Conservation (phyloP, 2,113 vertebrate genomes). For the Oreochromis aureus region DNA sequence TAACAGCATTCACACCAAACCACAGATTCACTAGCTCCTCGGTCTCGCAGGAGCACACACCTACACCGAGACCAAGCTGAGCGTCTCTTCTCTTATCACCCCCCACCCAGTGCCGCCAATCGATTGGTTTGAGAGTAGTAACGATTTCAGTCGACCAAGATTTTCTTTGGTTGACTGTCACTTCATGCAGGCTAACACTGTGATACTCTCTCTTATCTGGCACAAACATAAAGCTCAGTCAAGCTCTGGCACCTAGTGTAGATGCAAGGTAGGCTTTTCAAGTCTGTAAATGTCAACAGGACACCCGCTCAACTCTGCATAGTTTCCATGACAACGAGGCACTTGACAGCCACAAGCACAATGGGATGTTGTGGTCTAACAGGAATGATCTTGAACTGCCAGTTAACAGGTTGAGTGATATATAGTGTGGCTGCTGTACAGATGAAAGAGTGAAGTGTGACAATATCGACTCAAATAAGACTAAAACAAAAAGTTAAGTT, state of each 20-base stretch:
- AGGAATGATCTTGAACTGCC: slow-evolving; percentile 28
- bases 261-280: slow-evolving; percentile 45
- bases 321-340: slow-evolving; percentile 50
- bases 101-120: not conserved
- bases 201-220: slow-evolving; percentile 38
- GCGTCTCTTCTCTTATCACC: not conserved
- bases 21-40: not conserved
- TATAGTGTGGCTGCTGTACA: not conserved
- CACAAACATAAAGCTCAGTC: slow-evolving; percentile 31
- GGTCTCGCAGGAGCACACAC: not conserved
- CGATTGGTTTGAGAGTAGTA: not conserved
- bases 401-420: not conserved
- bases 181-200: slow-evolving; percentile 1
- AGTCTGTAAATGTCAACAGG: slow-evolving; percentile 53
- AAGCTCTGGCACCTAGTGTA: slow-evolving; percentile 18
- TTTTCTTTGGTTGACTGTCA: not conserved
- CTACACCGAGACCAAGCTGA: not conserved
- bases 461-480: not conserved
- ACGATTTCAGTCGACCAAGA: not conserved
- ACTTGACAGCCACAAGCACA: slow-evolving; percentile 38
- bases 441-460: not conserved
- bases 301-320: slow-evolving; percentile 1
- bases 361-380: slow-evolving; percentile 15
- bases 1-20: not conserved
- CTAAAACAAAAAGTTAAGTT: not conserved